Base-by-base conservation (phyloP, 1,140 invertebrate genomes). In the Trichomalopsis sarcophagae region DNA sequence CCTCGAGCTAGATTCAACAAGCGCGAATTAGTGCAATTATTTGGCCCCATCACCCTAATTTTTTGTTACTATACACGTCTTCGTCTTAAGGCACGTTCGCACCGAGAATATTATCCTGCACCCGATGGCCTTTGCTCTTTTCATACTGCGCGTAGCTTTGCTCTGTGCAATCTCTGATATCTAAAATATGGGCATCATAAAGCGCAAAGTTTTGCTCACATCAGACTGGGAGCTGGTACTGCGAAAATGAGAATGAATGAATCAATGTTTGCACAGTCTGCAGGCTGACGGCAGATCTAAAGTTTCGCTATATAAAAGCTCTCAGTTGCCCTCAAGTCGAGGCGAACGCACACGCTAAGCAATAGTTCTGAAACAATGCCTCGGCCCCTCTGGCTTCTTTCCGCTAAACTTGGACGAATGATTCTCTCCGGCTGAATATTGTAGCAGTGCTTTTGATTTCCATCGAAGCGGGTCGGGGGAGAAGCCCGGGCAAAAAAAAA, bases 1-100 rank as follows among this genome's bases (percentile, higher is more conserved):
- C 86, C 89, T 55, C 75, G 66, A 84, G 83, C 87, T 89, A 86
- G 86, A 88, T 80, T 89, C 88, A 66, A 85, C 36, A 68, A 10
- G 10, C 30, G 71, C 36, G 68, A 86, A 87, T 88, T 88, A 88
- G 68, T 87, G 87, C 86, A 88, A 84, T 62, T 89, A 91, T 90
- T 91, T 86, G 90, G 90, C 89, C 90, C 90, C 90, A 89, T 88
- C 88, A 91, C 90, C 90, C 88, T 90, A 87, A 86, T 85, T 82
- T 81, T 87, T 74, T 88, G 36, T 44, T 81, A 86, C 77, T 88
- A 82, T 84, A 81, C 77, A 81, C 40, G 33, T 78, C 44, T 33
- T 55, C 68, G 21, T 71, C 23, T 79, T 83, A 84, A 86, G 81
- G 81, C 86, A 87, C 86, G 84, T 85, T 84, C 81, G 81, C 84